Evolutionary conservation across 1,140 invertebrate species (phyloP).

Genomic region (Leptoteleia sp.): DNA sequence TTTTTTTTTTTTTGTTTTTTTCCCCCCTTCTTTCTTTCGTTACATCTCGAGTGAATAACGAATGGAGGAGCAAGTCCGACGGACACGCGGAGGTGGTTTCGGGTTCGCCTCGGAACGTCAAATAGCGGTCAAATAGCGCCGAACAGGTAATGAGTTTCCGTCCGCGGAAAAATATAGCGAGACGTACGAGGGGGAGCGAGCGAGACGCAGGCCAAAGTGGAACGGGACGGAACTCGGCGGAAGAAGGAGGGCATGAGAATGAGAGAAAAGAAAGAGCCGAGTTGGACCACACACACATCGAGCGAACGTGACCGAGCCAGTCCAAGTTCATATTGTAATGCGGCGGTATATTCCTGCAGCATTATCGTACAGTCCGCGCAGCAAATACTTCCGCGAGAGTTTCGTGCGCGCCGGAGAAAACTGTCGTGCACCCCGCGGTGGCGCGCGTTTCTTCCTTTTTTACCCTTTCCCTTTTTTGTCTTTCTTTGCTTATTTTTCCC

Average conservation of each 20-base stretch:
- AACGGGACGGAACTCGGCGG: slow-evolving; percentile 54
- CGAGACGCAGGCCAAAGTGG: slow-evolving; percentile 58
- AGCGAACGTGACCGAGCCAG: slow-evolving; percentile 79
- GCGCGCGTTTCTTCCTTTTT: slow-evolving; percentile 25
- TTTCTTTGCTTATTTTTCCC: no score
- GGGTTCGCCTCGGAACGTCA: slow-evolving; percentile 64
- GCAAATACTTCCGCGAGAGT: slow-evolving; percentile 59
- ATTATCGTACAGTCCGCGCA: slow-evolving; percentile 78
- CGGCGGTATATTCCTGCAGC: slow-evolving; percentile 73
- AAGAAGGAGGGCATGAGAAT: slow-evolving; percentile 66
- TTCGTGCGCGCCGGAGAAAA: slow-evolving; percentile 43
- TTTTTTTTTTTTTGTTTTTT: no score
- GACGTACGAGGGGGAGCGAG: slow-evolving; percentile 48
- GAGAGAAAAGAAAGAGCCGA: slow-evolving; percentile 69
- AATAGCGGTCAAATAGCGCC: slow-evolving; percentile 67
- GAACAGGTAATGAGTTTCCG: slow-evolving; percentile 75
- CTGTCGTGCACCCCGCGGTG: slow-evolving; percentile 44
- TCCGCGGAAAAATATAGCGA: slow-evolving; percentile 64
- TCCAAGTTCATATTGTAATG: slow-evolving; percentile 80
- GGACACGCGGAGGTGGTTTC: no score
- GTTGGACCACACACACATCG: slow-evolving; percentile 77
- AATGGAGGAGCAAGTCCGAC: no score
- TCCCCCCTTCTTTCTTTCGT: no score
- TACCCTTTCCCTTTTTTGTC: no score
- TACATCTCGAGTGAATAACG: slow-evolving; percentile 33